Percentiles rank a stretch among this genome's conserved stretches.
phyloP scores from a whole-genome alignment of 2,888 invertebrate genomes.

The Reticulitermes lucifugus region DNA sequence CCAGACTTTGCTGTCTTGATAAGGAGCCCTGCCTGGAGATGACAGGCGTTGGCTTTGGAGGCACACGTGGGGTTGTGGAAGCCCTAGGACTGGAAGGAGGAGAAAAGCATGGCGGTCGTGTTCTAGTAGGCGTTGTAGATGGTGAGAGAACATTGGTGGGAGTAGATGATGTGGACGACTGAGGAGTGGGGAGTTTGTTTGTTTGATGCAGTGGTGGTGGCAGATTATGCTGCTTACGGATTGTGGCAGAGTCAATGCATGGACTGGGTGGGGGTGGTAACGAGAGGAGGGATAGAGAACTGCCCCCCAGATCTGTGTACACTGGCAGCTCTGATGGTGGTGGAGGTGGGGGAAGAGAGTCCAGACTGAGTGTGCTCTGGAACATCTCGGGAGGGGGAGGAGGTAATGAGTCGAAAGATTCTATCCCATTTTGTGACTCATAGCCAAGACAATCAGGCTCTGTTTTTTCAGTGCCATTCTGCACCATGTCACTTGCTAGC shows the following conservation, averaged over 20 bases:
- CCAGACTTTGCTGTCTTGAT: conserved; percentile 59
- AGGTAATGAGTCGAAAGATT: conserved; percentile 64
- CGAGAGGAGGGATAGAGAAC: conserved; percentile 76
- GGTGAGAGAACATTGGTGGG: conserved; percentile 60
- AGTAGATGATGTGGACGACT: conserved; percentile 51
- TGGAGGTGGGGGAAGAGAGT: conserved; percentile 84
- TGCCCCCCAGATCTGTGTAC: conserved; percentile 73
- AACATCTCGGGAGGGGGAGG: conserved; percentile 82
- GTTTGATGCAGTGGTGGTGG: conserved; percentile 40
- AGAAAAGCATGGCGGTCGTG: conserved; percentile 58
- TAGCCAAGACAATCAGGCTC: conserved; percentile 36
- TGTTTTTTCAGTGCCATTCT: conserved; percentile 37
- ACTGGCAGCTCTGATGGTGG: conserved; percentile 71
- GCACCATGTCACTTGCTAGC: conserved; percentile 4
- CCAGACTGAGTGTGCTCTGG: conserved; percentile 80
- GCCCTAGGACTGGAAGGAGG: conserved; percentile 59
- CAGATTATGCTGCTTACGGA: conserved; percentile 50
- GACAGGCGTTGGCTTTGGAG: conserved; percentile 54
- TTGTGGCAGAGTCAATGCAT: conserved; percentile 49
- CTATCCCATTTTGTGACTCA: conserved; percentile 50
- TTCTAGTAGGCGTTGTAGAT: conserved; percentile 61
- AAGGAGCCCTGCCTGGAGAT: conserved; percentile 55
- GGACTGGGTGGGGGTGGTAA: conserved; percentile 78
- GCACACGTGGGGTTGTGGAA: conserved; percentile 46
- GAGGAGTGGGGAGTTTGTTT: conserved; percentile 31